These are phyloP conservation scores for Calephelis nemesis DNA, from an alignment of 1,140 invertebrate species.

Conservation along the genomic window DNA sequence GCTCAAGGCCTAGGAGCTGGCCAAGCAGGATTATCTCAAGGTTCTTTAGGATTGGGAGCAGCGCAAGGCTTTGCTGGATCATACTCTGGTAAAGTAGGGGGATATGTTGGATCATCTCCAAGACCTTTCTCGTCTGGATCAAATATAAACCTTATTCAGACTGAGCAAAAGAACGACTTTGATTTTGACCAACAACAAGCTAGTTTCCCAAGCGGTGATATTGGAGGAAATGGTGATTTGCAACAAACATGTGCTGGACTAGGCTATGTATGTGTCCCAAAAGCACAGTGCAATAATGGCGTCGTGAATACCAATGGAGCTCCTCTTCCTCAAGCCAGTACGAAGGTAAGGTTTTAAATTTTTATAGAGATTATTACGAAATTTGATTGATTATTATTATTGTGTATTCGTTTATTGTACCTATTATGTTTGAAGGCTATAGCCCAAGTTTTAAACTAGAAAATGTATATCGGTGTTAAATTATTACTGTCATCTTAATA, in stretches of 20 bases:
- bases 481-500: too few species aligned
- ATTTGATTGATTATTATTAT: too few species aligned
- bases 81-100: conserved; percentile 32
- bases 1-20: conserved; percentile 13
- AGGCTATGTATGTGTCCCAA: conserved; percentile 80
- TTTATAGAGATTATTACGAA: not conserved
- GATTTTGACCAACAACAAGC: conserved; percentile 49
- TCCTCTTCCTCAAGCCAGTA: conserved; percentile 71
- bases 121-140: conserved; percentile 49
- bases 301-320: conserved; percentile 73
- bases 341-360: conserved; percentile 49
- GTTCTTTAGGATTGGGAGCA: conserved; percentile 8
- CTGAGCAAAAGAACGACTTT: conserved; percentile 51
- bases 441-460: too few species aligned
- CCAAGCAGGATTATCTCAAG: conserved; percentile 14
- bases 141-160: conserved; percentile 62
- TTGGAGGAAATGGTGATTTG: conserved; percentile 46
- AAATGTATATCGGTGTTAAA: too few species aligned
- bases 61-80: conserved; percentile 20
- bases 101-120: conserved; percentile 51
- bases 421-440: too few species aligned
- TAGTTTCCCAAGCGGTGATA: conserved; percentile 44
- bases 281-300: conserved; percentile 80
- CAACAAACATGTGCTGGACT: conserved; percentile 76
- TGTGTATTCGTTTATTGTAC: too few species aligned